Conservation (phyloP, 2,888 invertebrate species). For the Ecliptopera silaceata region DNA sequence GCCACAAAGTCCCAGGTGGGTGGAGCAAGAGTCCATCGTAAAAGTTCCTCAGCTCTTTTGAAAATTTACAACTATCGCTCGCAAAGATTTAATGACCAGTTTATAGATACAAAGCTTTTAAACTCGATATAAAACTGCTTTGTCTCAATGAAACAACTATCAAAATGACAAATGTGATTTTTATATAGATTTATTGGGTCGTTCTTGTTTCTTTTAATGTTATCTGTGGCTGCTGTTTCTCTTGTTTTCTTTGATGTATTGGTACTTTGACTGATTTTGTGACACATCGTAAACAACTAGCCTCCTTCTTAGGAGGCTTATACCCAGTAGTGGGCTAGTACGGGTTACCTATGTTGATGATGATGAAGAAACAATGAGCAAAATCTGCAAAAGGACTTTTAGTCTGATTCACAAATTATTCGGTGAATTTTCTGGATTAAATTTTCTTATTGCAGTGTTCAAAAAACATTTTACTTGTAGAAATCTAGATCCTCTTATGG, state of each 20-base stretch:
- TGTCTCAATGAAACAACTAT: constrained; percentile 64
- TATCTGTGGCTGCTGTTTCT: constrained; percentile 10
- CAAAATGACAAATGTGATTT: constrained; percentile 57
- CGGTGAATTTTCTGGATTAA: too few relatives aligned
- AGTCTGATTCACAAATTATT: too few relatives aligned
- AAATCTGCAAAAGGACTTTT: too few relatives aligned
- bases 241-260: constrained; percentile 10
- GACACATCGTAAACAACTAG: neutral
- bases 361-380: too few relatives aligned
- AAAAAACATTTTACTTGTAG: too few relatives aligned
- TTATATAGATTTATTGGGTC: constrained; percentile 49
- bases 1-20: constrained; percentile 75
- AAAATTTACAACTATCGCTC: constrained; percentile 78
- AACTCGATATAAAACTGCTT: constrained; percentile 73
- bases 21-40: constrained; percentile 72
- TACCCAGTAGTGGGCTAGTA: too few relatives aligned
- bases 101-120: constrained; percentile 77
- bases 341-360: too few relatives aligned
- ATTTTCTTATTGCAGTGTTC: too few relatives aligned
- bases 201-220: constrained; percentile 38
- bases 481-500: too few relatives aligned
- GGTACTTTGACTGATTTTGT: constrained; percentile 9
- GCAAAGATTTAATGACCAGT: constrained; percentile 79
- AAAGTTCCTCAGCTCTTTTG: constrained; percentile 66
- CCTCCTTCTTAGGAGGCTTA: too few relatives aligned